Percentiles rank a stretch among this genome's conserved stretches.
These are phyloP conservation scores for Lithosia quadra DNA, from an alignment of 2,888 invertebrate species.

Conservation along the genomic window DNA sequence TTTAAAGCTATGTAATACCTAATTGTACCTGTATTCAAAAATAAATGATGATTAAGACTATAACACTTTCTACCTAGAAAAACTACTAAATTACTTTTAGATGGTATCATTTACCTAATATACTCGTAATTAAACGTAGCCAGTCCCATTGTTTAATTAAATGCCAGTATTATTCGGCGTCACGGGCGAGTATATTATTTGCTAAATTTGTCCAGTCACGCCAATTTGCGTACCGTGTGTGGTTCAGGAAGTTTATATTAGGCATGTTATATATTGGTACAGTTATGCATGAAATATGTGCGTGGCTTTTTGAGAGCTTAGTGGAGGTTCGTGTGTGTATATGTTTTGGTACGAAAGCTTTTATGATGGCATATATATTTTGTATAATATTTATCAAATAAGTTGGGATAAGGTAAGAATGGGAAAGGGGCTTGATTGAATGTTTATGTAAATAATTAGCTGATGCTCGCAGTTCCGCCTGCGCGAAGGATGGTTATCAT, in stretches of 20 bases:
- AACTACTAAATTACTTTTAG: neutral
- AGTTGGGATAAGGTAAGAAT: too few relatives aligned
- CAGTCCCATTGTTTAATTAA: constrained; percentile 2
- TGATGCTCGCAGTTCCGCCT: too few relatives aligned
- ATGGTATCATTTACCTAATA: constrained; percentile 2
- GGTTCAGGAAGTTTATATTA: constrained; percentile 3
- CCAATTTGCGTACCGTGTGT: neutral
- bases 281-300: neutral
- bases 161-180: neutral
- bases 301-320: neutral
- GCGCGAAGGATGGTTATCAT: too few relatives aligned
- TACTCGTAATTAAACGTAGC: too few relatives aligned
- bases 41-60: too few relatives aligned
- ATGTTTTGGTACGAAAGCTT: neutral
- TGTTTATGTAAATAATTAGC: too few relatives aligned
- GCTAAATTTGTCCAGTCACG: constrained; percentile 2
- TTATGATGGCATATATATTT: neutral
- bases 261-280: neutral
- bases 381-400: too few relatives aligned
- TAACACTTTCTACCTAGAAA: neutral
- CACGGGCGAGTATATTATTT: constrained; percentile 4
- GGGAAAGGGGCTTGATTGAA: too few relatives aligned
- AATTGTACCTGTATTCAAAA: too few relatives aligned
- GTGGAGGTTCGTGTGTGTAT: neutral
- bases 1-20: too few relatives aligned